Percentiles rank a stretch among this genome's conserved stretches.
Conservation (phyloP, 1,140 invertebrate genomes). For the Zaprionus inermis region DNA sequence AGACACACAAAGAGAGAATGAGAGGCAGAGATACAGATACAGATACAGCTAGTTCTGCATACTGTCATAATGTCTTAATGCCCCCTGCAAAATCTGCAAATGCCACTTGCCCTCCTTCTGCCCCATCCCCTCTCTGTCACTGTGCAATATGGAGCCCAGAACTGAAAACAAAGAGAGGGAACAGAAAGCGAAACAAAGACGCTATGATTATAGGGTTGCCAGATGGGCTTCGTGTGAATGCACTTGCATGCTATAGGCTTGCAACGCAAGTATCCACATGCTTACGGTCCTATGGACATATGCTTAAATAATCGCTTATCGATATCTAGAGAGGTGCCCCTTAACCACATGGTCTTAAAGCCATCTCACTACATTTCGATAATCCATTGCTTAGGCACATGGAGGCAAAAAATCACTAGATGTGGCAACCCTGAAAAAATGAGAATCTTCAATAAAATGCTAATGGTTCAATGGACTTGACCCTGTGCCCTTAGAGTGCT, state of each 20-base stretch:
- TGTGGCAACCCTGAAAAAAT: background rate
- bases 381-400: too few species aligned
- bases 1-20: background rate
- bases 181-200: constrained; percentile 2
- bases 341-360: too few species aligned
- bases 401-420: too few species aligned
- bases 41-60: background rate
- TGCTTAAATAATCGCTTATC: too few species aligned
- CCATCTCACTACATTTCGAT: too few species aligned
- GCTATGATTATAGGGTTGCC: background rate
- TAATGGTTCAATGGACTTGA: background rate
- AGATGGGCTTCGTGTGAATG: too few species aligned
- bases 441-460: background rate
- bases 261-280: too few species aligned
- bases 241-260: too few species aligned
- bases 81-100: constrained; percentile 24
- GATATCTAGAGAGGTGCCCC: too few species aligned
- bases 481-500: constrained; percentile 2
- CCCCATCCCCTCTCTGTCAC: background rate
- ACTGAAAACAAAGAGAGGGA: constrained; percentile 1
- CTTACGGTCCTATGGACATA: too few species aligned
- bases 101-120: background rate
- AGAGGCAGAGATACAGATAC: background rate
- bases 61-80: constrained; percentile 16
- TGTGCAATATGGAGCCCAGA: background rate